A percentile compares a stretch with the other conserved stretches of the same genome.
Evolutionary conservation across 2,113 vertebrate species (phyloP).

Genomic region (Syngnathus typhle): DNA sequence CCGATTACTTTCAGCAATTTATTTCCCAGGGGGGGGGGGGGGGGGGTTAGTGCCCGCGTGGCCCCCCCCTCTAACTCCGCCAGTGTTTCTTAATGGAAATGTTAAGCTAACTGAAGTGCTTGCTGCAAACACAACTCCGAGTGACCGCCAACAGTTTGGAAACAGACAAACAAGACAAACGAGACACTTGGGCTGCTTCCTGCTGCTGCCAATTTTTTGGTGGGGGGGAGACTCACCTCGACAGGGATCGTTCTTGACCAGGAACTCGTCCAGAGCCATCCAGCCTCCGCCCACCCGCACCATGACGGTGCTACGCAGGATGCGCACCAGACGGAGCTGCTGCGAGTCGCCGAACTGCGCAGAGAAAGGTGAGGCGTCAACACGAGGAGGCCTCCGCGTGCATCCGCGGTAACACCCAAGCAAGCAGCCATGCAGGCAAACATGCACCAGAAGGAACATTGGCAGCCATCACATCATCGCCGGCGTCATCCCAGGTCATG

Average conservation of each 20-base stretch:
- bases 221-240: conserved; percentile 77
- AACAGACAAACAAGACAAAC: too few relatives aligned
- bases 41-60: too few relatives aligned
- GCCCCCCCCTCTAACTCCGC: too few relatives aligned
- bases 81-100: too few relatives aligned
- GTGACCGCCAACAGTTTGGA: too few relatives aligned
- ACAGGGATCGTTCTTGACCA: conserved; percentile 97
- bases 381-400: neutral
- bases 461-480: neutral
- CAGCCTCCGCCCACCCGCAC: conserved; percentile 95
- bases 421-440: conserved; percentile 13
- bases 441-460: neutral
- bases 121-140: too few relatives aligned
- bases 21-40: too few relatives aligned
- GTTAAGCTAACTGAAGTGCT: too few relatives aligned
- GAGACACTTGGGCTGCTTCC: too few relatives aligned
- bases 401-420: conserved; percentile 3
- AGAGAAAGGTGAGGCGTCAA: neutral
- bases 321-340: conserved; percentile 96
- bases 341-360: conserved; percentile 94
- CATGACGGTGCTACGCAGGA: conserved; percentile 97
- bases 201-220: too few relatives aligned
- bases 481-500: too few relatives aligned
- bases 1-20: too few relatives aligned
- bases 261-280: conserved; percentile 98